phyloP scores from a whole-genome alignment of 2,797 vertebrate species.

The Neosilurus mollespiculum region DNA sequence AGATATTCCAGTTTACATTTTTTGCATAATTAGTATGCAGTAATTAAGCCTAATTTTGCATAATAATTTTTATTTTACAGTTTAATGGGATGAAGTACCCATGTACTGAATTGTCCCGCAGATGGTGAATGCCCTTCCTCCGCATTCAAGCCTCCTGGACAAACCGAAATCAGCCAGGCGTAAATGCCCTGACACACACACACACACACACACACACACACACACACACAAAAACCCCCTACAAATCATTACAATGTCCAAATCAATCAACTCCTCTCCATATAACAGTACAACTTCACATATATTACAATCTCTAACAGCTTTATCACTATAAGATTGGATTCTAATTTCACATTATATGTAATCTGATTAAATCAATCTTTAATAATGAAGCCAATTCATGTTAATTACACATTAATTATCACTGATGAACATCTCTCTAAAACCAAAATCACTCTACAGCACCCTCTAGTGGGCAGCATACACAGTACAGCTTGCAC shows the following conservation, averaged over 20 bases:
- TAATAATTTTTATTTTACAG: background rate
- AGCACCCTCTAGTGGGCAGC: constrained; percentile 29
- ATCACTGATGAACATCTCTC: background rate
- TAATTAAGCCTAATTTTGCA: too few relatives aligned
- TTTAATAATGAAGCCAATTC: background rate
- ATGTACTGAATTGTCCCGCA: constrained; percentile 93
- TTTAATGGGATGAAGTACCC: constrained; percentile 73
- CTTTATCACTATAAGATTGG: background rate
- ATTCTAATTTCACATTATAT: too few relatives aligned
- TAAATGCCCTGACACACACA: constrained; percentile 79
- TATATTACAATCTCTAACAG: background rate
- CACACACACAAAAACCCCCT: background rate
- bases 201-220: background rate
- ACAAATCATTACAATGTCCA: background rate
- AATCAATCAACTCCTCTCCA: background rate
- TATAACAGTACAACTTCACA: background rate
- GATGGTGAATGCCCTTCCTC: constrained; percentile 82
- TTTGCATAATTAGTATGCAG: background rate
- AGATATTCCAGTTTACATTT: background rate
- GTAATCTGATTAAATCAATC: background rate
- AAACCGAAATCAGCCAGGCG: constrained; percentile 89
- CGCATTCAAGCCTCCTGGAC: constrained; percentile 77
- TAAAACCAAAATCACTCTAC: too few relatives aligned
- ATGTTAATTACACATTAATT: background rate
- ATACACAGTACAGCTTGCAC: constrained; percentile 25